Evolutionary conservation across 2,888 invertebrate species (phyloP).

Genomic region (Dasysyrphus albostriatus): DNA sequence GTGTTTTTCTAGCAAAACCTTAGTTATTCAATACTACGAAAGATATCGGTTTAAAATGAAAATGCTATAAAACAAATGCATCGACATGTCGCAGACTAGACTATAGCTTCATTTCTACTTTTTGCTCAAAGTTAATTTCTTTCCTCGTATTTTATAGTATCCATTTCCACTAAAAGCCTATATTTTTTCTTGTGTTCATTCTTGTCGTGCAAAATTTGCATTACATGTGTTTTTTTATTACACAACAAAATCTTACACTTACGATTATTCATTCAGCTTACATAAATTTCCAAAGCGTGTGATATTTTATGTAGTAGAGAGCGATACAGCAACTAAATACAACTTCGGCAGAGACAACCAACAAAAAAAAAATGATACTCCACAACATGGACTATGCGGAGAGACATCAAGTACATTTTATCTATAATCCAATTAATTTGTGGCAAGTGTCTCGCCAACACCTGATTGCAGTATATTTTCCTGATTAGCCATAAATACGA

Average conservation of each 20-base stretch:
- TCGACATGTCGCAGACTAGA: too few relatives aligned
- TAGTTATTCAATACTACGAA: background rate
- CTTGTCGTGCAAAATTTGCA: conserved; percentile 58
- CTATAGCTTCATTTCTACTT: background rate
- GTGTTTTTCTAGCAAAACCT: too few relatives aligned
- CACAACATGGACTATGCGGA: conserved; percentile 6
- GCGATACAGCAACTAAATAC: conserved; percentile 10
- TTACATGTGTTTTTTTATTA: conserved; percentile 59
- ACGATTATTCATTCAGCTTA: conserved; percentile 51
- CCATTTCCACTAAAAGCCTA: background rate
- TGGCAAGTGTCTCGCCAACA: conserved; percentile 75
- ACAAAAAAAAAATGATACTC: conserved; percentile 44
- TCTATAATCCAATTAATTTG: conserved; percentile 75
- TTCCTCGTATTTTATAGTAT: background rate
- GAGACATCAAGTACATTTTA: conserved; percentile 67
- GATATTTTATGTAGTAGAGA: conserved; percentile 42
- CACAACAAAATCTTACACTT: conserved; percentile 50
- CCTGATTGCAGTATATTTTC: conserved; percentile 69
- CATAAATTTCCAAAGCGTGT: conserved; percentile 65
- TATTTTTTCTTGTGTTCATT: conserved; percentile 32
- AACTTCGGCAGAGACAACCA: conserved; percentile 3
- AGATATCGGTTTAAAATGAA: too few relatives aligned
- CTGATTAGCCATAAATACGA: conserved; percentile 39
- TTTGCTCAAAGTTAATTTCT: background rate
- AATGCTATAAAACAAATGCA: background rate